These are phyloP conservation scores for Cabera pusaria DNA, from an alignment of 2,888 invertebrate genomes.

Conservation along the genomic window DNA sequence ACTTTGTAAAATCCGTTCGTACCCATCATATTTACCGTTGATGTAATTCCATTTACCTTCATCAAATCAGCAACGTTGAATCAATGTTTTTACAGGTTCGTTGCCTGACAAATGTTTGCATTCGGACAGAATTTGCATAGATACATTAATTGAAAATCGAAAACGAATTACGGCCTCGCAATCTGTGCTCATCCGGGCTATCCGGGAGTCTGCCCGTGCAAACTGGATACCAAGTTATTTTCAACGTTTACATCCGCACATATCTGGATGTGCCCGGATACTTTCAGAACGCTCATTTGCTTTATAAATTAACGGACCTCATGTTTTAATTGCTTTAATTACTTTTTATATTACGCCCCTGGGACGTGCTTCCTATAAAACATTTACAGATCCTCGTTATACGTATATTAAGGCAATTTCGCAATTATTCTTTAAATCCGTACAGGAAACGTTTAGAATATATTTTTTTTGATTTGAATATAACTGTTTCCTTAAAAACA, in stretches of 20 bases:
- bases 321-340: slow-evolving; percentile 25
- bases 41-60: too few species aligned
- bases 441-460: too few species aligned
- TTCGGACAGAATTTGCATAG: slow-evolving; percentile 7
- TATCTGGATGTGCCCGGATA: slow-evolving; percentile 10
- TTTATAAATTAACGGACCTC: slow-evolving; percentile 20
- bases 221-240: slow-evolving; percentile 7
- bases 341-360: slow-evolving; percentile 13
- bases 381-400: too few species aligned
- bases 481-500: too few species aligned
- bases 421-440: too few species aligned
- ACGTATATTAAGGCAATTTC: too few species aligned
- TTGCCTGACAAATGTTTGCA: slow-evolving; percentile 10
- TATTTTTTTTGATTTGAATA: too few species aligned
- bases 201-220: too few species aligned
- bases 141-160: slow-evolving; percentile 13
- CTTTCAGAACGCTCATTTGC: slow-evolving; percentile 19
- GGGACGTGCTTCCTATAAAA: too few species aligned
- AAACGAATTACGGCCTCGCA: slow-evolving; percentile 6
- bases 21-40: too few species aligned
- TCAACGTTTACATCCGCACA: slow-evolving; percentile 12
- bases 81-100: slow-evolving; percentile 3
- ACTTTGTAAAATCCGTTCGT: too few species aligned
- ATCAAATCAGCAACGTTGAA: too few species aligned
- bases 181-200: slow-evolving; percentile 5